Percentiles rank a stretch among this genome's conserved stretches.
Evolutionary conservation across 2,888 invertebrate species (phyloP).

Genomic region (Pandemis heparana): DNA sequence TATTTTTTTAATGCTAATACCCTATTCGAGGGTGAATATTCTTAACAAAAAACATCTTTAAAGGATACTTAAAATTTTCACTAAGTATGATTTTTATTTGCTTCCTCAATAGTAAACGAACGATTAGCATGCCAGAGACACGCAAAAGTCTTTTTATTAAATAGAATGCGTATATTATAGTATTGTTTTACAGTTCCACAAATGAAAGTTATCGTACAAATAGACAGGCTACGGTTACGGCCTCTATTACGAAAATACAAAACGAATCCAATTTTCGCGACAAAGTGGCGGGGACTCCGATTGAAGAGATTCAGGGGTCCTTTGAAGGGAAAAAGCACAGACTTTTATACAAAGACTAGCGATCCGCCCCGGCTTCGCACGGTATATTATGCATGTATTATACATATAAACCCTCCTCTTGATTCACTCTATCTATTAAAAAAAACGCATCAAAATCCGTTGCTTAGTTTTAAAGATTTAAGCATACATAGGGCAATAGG

Average conservation of each 20-base stretch:
- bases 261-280: conserved; percentile 19
- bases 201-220: neutral
- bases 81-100: neutral
- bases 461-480: no score
- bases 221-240: neutral
- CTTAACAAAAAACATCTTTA: no score
- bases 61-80: neutral
- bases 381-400: no score
- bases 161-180: neutral
- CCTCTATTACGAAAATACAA: conserved; percentile 14
- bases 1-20: no score
- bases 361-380: no score
- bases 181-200: neutral
- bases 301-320: conserved; percentile 17
- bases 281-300: conserved; percentile 14
- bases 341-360: no score
- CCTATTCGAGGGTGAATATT: no score
- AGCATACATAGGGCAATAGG: no score
- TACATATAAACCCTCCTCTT: no score
- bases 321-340: neutral
- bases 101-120: neutral
- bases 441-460: no score
- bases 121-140: neutral
- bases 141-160: neutral
- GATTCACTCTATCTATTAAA: no score